Evolutionary conservation across 2,797 vertebrate species (phyloP).

Genomic region (Parotocinclus haroldoi): DNA sequence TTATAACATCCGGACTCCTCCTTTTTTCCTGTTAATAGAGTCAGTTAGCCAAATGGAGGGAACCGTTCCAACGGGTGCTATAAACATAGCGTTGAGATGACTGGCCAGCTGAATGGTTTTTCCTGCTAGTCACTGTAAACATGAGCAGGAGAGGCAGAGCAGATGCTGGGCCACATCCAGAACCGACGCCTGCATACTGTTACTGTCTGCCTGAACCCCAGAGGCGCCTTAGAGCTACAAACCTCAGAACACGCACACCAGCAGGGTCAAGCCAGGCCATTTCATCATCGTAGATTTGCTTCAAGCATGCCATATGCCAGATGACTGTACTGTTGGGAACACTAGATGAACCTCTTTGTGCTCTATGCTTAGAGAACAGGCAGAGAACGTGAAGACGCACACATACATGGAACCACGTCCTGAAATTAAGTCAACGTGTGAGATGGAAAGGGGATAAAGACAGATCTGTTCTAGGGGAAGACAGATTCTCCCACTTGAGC

Average conservation of each 20-base stretch:
- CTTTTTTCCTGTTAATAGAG: constrained; percentile 39
- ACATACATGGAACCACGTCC: constrained; percentile 30
- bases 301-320: background rate
- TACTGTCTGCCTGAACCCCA: constrained; percentile 31
- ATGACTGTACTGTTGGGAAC: background rate
- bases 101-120: constrained; percentile 36
- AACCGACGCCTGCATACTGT: constrained; percentile 48
- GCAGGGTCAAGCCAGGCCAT: background rate
- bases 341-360: background rate
- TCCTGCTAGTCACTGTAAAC: constrained; percentile 45
- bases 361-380: background rate
- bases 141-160: constrained; percentile 35
- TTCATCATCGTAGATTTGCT: background rate
- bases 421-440: constrained; percentile 31
- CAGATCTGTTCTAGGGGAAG: constrained; percentile 66
- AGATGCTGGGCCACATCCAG: constrained; percentile 39
- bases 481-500: constrained; percentile 54
- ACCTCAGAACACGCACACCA: background rate
- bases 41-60: constrained; percentile 23
- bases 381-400: constrained; percentile 12
- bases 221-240: background rate
- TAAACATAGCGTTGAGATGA: constrained; percentile 40
- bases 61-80: constrained; percentile 40
- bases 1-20: constrained; percentile 24
- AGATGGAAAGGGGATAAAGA: constrained; percentile 60